Base-by-base conservation (phyloP, 2,888 invertebrate genomes). In the Amphiduros pacificus region DNA sequence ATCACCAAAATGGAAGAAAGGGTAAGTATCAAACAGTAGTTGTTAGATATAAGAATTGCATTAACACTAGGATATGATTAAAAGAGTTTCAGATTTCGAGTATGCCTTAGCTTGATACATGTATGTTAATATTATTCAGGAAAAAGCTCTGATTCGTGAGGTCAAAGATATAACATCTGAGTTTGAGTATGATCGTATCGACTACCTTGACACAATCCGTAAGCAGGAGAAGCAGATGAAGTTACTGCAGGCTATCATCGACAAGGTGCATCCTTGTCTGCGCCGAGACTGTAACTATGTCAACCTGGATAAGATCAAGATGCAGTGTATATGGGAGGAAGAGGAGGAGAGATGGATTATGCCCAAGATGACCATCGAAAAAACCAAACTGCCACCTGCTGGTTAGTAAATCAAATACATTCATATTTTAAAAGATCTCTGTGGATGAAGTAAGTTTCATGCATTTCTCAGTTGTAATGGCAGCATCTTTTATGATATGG, bases 131-230 rank as follows among this genome's bases (percentile, higher is more conserved):
- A 9, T 49, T 14, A 9, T 49, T n/a, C 72, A 88, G 87, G 86
- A 89, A 26, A 87, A 87, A 72, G 84, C 87, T 22, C 78, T 91
- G 56, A 89, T 91, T 74, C 84, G 88, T 61, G 92, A 92, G 80
- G 88, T 92, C 26, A 83, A 85, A 4, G 92, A 92, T 79, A 84
- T 93, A 2, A 91, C 91, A 73, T 87, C 89, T 11, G 92, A 92
- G 82, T 92, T 92, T 80, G 90, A 92, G 80, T 85, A 87, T 59
- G 92, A 92, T 76, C 84, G 91, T 1, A 88, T 89, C n/a, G 91
- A 92, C 77, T 92, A 92, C 77, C 81, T 93, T 66, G 92, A 92
- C 74, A 89, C 91, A 0, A 91, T 92, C 32, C 84, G 92, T 22
- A 86, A 88, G 68, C 89, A 91, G 72, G 28, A 57, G 24, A 22